These are phyloP conservation scores for Aegotheles bennettii DNA, from an alignment of 2,113 vertebrate species.

Conservation along the genomic window DNA sequence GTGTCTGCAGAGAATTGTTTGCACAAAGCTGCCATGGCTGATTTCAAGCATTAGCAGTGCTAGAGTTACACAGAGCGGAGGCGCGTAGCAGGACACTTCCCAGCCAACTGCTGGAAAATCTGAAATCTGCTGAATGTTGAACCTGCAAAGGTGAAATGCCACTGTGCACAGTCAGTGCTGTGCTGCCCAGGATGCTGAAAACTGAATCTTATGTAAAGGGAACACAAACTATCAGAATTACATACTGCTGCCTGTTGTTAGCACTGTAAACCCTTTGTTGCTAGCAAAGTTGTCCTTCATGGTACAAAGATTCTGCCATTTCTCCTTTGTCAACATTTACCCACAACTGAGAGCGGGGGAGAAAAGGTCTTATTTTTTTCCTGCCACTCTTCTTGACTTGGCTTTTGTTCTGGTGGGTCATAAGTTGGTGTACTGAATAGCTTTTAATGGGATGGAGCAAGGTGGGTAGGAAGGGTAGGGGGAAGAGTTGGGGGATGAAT, in stretches of 20 bases:
- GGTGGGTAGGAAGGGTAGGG: not conserved
- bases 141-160: not conserved
- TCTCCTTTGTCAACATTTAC: not conserved
- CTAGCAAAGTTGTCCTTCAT: not conserved
- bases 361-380: not conserved
- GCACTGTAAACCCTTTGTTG: not conserved
- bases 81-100: not conserved
- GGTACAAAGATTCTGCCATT: not conserved
- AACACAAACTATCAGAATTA: not conserved
- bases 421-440: not conserved
- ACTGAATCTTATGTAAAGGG: not conserved
- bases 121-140: not conserved
- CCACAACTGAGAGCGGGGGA: not conserved
- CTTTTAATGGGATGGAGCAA: not conserved
- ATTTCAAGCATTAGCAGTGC: not conserved
- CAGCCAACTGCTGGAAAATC: constrained; percentile 23
- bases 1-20: not conserved
- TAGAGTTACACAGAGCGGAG: not conserved
- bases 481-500: not conserved
- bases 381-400: not conserved
- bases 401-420: not conserved
- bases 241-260: not conserved
- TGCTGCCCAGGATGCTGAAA: not conserved
- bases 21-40: not conserved
- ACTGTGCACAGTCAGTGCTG: not conserved